Percentiles rank a stretch among this genome's conserved stretches.
These are phyloP conservation scores for Porites australiensis DNA, from an alignment of 64 coral and sea anemone species.

Conservation along the genomic window DNA sequence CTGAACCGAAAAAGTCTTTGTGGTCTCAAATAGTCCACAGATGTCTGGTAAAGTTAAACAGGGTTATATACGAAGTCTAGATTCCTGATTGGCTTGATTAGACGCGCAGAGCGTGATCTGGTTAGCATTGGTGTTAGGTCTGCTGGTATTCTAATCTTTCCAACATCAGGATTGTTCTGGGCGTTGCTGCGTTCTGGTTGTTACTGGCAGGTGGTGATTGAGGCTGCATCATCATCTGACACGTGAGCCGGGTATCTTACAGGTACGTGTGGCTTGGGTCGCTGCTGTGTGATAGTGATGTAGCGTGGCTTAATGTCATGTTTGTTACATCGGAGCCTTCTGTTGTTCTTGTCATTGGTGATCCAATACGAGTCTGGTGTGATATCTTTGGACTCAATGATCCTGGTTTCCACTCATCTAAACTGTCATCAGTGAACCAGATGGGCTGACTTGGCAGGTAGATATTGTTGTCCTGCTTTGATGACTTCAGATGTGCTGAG, in stretches of 20 bases:
- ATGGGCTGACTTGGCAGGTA: constrained; percentile 6
- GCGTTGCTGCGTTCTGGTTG: too few relatives aligned
- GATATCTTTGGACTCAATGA: not conserved
- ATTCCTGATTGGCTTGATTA: constrained; percentile 36
- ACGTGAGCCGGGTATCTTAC: constrained; percentile 5
- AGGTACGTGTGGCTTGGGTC: constrained; percentile 24
- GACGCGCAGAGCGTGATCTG: constrained; percentile 37
- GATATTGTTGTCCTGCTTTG: constrained; percentile 18
- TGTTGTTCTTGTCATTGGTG: constrained; percentile 38
- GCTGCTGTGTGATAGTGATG: constrained; percentile 20
- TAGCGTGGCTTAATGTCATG: constrained; percentile 61
- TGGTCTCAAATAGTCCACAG: too few relatives aligned
- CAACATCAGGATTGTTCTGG: not conserved
- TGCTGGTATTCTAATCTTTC: not conserved
- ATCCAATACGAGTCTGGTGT: constrained; percentile 68
- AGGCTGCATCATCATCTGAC: not conserved
- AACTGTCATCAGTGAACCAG: constrained; percentile 62
- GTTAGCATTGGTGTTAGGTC: constrained; percentile 32
- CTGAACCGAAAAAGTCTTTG: too few relatives aligned
- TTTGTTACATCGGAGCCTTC: constrained; percentile 48
- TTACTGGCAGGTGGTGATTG: not conserved
- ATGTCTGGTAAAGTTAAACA: not conserved
- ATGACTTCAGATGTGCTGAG: constrained; percentile 28
- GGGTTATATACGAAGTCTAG: constrained; percentile 42
- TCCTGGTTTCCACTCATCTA: constrained; percentile 55